Evolutionary conservation across 1,140 invertebrate genomes (phyloP), one percentile per base, ranked within the genome.

Genomic region (Bombus huntii): DNA sequence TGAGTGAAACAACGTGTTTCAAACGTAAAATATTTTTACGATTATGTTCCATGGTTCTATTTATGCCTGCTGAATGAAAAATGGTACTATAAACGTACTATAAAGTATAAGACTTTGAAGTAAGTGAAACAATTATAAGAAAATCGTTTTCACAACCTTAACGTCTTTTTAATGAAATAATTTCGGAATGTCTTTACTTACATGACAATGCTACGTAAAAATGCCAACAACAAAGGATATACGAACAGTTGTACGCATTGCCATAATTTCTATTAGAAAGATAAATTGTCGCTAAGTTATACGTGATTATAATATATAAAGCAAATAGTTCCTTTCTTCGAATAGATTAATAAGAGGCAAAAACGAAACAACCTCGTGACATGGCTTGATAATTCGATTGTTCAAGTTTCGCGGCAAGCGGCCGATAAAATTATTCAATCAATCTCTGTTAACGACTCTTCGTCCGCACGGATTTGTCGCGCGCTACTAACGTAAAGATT

Each of bases 361-460:
- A 13, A 75, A 44, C 4, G 18, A 62, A 62, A 62, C 12, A 42
- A 62, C 9, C 2, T 10, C 57, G 42, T n/a, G 77, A 28, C n/a
- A 53, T 53, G 12, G 42, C 12, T 18, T 13, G 44, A 47, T 80
- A 80, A 80, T 80, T 80, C 39, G 28, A 80, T 80, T 25, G 31
- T 80, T 80, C 22, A 37, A 68, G 31, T 31, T 22, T 28, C 31
- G 4, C 25, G n/a, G 47, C 31, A 37, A 39, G 28, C 31, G 65
- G 18, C 31, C 44, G 44, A 80, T 47, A 34, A 53, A 80, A 68
- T 70, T 68, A 68, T 80, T 31, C 77, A 70, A 68, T 80, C 77
- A 68, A 47, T 68, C 39, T 44, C 42, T 12, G 22, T 68, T 70
- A 68, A 79, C 77, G 65, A 47, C 31, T 68, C 77, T 79, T 47